phyloP scores from a whole-genome alignment of 2,113 vertebrate species.

The Alethe diademata region DNA sequence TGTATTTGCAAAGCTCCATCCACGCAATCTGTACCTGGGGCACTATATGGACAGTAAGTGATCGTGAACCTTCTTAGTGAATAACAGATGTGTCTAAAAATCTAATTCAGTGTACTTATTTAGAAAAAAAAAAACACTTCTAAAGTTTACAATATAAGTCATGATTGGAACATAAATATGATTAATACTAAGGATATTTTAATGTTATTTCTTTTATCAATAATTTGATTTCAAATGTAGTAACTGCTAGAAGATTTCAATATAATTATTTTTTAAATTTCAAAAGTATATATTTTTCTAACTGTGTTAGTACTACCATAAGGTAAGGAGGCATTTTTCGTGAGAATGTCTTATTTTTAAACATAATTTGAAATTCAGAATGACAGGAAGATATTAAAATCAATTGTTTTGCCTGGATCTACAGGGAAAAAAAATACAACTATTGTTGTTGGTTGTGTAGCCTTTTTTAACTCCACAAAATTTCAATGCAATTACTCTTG shows the following conservation, averaged over 20 bases:
- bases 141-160: not conserved
- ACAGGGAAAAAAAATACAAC: not conserved
- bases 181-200: not conserved
- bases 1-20: not conserved
- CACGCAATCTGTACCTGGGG: not conserved
- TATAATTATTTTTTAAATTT: not conserved
- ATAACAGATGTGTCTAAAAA: not conserved
- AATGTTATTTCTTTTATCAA: not conserved
- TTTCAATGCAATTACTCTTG: slow-evolving; percentile 35
- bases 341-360: not conserved
- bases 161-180: not conserved
- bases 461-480: not conserved
- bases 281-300: not conserved
- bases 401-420: not conserved
- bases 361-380: not conserved
- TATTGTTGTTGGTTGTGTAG: not conserved
- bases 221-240: not conserved
- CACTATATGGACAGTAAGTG: not conserved
- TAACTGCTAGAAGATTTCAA: not conserved
- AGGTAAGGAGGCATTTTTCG: not conserved
- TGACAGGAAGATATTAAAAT: not conserved
- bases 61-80: not conserved
- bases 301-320: not conserved
- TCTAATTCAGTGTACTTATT: not conserved
- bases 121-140: not conserved